Base-by-base conservation (phyloP, 1,140 invertebrate species). In the Brachionus calyciflorus region DNA sequence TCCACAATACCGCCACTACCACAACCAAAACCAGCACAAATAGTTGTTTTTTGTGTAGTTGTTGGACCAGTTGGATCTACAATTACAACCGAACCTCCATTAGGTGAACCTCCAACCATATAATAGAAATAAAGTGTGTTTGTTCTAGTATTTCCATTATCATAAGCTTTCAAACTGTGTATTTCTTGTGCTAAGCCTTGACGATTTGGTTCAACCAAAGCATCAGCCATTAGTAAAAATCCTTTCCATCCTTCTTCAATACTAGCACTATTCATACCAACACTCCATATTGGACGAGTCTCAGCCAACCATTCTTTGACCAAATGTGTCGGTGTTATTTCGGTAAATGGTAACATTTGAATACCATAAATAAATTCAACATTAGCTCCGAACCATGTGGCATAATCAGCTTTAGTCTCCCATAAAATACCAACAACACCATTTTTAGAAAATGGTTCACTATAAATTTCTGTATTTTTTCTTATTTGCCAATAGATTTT, bases 261-360 rank as follows among this genome's bases (percentile, higher is more conserved):
- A 37, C 19, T 44, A 4, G 30, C 19, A 12, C 60, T 65, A 9
- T 17, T 65, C 24, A 65, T 24, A 0, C 37, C 6, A 10, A 24
- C 21, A 28, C 60, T 65, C 60, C 60, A 65, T 9, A 65, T 65
- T 44, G 60, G 37, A 21, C 60, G 2, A 3, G 60, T 65, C 12
- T 65, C 60, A 12, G 37, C 19, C 17, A 65, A 5, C 60, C 60
- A 65, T 2, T 44, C 40, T 44, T n/a, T 65, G 10, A 30, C 41
- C 37, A 65, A 65, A 44, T 65, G 40, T 44, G 19, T 44, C 24
- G 60, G 60, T 3, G 60, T 65, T 37, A 65, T 65, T 28, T 65
- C 60, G 30, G 33, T 65, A 65, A 65, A 65, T 24, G 60, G 60
- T 3, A 65, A 46, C 60, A 65, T 65, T 65, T 70, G 65, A 70